phyloP scores from a whole-genome alignment of 2,888 invertebrate genomes.

The Mesorhabditis sp. region DNA sequence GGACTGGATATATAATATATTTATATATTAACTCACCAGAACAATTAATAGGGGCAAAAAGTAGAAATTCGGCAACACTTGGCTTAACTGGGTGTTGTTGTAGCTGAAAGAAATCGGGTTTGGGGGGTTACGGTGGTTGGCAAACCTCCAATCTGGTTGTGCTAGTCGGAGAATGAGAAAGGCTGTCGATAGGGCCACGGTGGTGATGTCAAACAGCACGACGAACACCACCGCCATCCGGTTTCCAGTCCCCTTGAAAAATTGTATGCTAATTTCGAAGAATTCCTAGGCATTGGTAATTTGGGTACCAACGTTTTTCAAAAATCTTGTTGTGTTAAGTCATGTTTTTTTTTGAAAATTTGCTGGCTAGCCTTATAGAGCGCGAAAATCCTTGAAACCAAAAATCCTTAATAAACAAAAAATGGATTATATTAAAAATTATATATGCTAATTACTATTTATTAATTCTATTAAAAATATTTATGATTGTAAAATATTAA shows the following conservation, averaged over 20 bases:
- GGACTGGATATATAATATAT: neutral
- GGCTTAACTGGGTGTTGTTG: neutral
- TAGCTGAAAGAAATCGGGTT: neutral
- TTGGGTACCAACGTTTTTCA: no score
- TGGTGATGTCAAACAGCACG: neutral
- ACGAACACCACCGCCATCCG: neutral
- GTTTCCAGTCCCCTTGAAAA: neutral
- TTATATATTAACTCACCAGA: neutral
- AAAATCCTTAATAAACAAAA: no score
- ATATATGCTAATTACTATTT: no score
- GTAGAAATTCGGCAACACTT: neutral
- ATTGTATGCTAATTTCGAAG: no score
- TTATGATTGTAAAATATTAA: no score
- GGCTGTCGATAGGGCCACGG: neutral
- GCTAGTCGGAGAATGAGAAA: constrained; percentile 1
- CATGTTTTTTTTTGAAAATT: no score
- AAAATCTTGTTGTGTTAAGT: no score
- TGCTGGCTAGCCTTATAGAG: no score
- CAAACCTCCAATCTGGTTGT: neutral
- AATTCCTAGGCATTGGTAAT: no score
- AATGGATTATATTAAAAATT: no score
- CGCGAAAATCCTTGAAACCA: no score
- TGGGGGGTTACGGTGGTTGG: neutral
- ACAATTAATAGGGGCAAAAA: constrained; percentile 3
- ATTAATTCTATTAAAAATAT: no score